These are phyloP conservation scores for Barnardius zonarius DNA, from an alignment of 2,113 vertebrate genomes.

Conservation along the genomic window DNA sequence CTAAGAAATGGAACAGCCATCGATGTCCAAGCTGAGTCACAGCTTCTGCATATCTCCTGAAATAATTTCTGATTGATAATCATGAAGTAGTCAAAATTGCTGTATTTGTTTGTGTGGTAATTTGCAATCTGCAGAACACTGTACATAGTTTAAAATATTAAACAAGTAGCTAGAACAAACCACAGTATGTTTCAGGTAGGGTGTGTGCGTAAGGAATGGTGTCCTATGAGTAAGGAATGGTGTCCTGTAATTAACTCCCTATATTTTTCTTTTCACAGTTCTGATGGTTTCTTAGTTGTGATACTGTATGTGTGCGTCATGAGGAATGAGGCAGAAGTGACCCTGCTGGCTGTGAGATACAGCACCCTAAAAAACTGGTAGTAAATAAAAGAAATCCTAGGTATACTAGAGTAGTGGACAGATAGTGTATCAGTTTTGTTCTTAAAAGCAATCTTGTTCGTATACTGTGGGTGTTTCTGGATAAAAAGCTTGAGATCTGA, in stretches of 20 bases:
- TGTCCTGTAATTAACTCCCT: not conserved
- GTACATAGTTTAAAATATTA: not conserved
- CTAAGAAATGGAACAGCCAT: constrained; percentile 54
- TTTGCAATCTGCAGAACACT: not conserved
- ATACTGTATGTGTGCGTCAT: not conserved
- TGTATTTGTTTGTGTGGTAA: not conserved
- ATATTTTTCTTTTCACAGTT: not conserved
- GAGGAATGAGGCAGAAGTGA: not conserved
- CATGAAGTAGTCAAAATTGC: not conserved
- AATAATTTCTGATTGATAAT: constrained; percentile 38
- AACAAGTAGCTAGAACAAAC: not conserved
- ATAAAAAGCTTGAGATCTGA: not conserved
- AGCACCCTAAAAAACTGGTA: not conserved
- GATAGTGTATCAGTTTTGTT: not conserved
- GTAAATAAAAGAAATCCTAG: not conserved
- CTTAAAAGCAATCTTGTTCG: constrained; percentile 20
- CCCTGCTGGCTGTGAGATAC: constrained; percentile 29
- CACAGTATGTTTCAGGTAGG: not conserved
- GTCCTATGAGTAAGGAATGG: not conserved
- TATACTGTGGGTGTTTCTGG: not conserved
- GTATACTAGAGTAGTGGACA: not conserved
- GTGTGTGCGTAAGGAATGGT: not conserved
- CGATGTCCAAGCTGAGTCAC: constrained; percentile 56
- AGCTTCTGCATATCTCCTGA: constrained; percentile 25
- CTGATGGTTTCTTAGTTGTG: not conserved